These are phyloP conservation scores for Protosalanx chinensis DNA, from an alignment of 2,797 vertebrate genomes.

Conservation along the genomic window DNA sequence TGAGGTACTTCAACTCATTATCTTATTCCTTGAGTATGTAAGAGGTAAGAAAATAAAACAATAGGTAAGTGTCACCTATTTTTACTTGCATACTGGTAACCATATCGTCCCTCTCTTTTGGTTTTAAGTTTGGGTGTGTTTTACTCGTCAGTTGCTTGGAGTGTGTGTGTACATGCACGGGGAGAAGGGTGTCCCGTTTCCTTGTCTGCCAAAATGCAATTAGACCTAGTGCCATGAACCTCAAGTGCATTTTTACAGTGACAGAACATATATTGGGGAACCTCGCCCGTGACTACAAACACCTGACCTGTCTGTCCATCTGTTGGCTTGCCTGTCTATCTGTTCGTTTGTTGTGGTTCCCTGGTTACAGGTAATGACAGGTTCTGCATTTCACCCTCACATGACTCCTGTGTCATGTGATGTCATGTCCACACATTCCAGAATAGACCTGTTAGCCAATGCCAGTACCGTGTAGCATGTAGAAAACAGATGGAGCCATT, in stretches of 20 bases:
- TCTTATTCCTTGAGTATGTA: neutral
- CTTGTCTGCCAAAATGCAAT: constrained; percentile 44
- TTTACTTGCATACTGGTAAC: too few species aligned
- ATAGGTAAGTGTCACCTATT: neutral
- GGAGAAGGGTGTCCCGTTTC: constrained; percentile 38
- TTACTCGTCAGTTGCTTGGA: constrained; percentile 22
- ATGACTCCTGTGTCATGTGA: constrained; percentile 42
- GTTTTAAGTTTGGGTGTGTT: constrained; percentile 3
- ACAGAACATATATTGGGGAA: neutral
- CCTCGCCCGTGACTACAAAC: constrained; percentile 21
- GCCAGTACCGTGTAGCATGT: constrained; percentile 2
- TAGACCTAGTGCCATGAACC: constrained; percentile 32
- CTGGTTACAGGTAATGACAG: constrained; percentile 28
- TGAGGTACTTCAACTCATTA: neutral
- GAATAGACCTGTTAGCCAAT: neutral
- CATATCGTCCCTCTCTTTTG: neutral
- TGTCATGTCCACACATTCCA: constrained; percentile 22
- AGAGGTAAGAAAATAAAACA: neutral
- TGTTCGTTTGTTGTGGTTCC: constrained; percentile 4
- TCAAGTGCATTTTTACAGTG: constrained; percentile 36
- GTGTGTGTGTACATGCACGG: constrained; percentile 28
- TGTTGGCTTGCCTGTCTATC: neutral
- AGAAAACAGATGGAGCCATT: neutral
- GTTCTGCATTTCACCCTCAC: constrained; percentile 65
- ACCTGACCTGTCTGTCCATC: constrained; percentile 40